Percentiles rank a stretch among this genome's conserved stretches.
Evolutionary conservation across 2,888 invertebrate species (phyloP).

Genomic region (Lobophora halterata): DNA sequence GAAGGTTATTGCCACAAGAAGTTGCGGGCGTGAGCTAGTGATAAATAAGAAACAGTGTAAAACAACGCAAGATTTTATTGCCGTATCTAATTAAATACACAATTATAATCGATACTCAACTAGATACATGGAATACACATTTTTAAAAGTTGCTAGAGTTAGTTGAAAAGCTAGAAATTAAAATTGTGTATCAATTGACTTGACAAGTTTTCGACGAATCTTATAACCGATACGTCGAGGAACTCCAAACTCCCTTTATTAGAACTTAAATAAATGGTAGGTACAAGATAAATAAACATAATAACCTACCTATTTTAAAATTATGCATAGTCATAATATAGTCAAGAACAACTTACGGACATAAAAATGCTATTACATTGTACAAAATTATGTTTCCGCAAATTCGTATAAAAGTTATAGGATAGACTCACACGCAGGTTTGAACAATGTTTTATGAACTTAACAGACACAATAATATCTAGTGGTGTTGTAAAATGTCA

Average conservation of each 20-base stretch:
- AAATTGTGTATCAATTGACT: slow-evolving; percentile 73
- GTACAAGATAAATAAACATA: slow-evolving; percentile 58
- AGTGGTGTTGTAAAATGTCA: too few relatives aligned
- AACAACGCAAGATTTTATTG: slow-evolving; percentile 74
- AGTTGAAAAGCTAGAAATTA: slow-evolving; percentile 51
- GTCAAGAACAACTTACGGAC: slow-evolving; percentile 46
- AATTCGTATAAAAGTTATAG: slow-evolving; percentile 41
- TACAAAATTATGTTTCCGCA: slow-evolving; percentile 42
- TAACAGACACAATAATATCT: slow-evolving; percentile 6
- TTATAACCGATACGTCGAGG: slow-evolving; percentile 68
- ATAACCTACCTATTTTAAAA: slow-evolving; percentile 48
- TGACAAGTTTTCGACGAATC: slow-evolving; percentile 56
- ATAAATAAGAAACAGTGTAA: slow-evolving; percentile 42
- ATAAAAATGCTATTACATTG: slow-evolving; percentile 42
- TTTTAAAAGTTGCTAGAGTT: slow-evolving; percentile 22
- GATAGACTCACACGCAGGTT: slow-evolving; percentile 20
- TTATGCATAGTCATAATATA: slow-evolving; percentile 71
- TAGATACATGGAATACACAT: slow-evolving; percentile 38
- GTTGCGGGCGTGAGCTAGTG: too few relatives aligned
- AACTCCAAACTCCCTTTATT: slow-evolving; percentile 44
- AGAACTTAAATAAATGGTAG: slow-evolving; percentile 51
- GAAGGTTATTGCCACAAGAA: too few relatives aligned
- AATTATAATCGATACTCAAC: slow-evolving; percentile 68
- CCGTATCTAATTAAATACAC: slow-evolving; percentile 75
- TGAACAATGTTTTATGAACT: slow-evolving; percentile 18